Evolutionary conservation across 2,797 vertebrate genomes (phyloP).

Genomic region (Rhabdophis nuchalis): DNA sequence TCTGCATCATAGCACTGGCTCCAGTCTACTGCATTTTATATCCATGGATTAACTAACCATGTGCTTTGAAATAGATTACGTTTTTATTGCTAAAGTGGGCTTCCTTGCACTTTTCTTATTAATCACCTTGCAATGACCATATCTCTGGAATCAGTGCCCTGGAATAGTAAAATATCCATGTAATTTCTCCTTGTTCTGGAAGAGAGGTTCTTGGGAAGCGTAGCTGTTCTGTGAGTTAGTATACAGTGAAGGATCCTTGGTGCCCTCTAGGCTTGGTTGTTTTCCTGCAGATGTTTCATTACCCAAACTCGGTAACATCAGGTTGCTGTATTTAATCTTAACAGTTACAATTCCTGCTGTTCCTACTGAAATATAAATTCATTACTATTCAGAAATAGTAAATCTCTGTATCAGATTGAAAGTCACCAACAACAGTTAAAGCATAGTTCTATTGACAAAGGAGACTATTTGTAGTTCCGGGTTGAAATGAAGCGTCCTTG

Average conservation of each 20-base stretch:
- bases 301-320: no score
- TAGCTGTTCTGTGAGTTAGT: background rate
- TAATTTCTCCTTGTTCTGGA: background rate
- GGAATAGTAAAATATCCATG: background rate
- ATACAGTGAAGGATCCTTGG: no score
- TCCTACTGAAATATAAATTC: background rate
- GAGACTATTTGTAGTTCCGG: background rate
- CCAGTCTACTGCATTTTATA: constrained; percentile 12
- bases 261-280: no score
- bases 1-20: constrained; percentile 2
- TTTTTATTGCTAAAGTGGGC: background rate
- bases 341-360: background rate
- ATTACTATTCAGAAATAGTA: background rate
- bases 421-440: background rate
- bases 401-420: background rate
- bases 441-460: background rate
- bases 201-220: background rate
- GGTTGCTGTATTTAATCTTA: no score
- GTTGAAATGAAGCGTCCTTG: no score
- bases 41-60: constrained; percentile 11
- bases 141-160: background rate
- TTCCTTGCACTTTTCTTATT: background rate
- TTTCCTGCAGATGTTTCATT: no score
- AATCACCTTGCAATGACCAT: background rate
- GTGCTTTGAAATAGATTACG: constrained; percentile 10